A percentile compares a stretch with the other conserved stretches of the same genome.
phyloP scores from a whole-genome alignment of 30 jellyfish, hydroid and myxozoan species.

The Pelagia noctiluca region DNA sequence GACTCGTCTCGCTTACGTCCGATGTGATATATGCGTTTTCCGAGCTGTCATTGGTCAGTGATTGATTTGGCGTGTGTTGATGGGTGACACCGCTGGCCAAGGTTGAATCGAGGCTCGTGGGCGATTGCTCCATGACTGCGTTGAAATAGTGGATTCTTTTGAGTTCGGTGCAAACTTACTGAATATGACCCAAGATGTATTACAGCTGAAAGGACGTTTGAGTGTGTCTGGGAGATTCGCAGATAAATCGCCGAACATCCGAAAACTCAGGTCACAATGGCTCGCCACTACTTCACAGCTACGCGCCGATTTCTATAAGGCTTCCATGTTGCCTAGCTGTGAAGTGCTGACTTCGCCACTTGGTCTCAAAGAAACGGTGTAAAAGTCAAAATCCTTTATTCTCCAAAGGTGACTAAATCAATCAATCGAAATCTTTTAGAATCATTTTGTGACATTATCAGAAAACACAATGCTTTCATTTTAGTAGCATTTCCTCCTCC shows the following conservation, averaged over 20 bases:
- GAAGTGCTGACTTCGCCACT: too few relatives aligned
- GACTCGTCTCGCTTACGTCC: constrained; percentile 49
- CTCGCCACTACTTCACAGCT: not conserved
- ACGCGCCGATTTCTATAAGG: too few relatives aligned
- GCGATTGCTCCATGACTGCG: constrained; percentile 78
- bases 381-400: too few relatives aligned
- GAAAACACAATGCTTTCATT: too few relatives aligned
- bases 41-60: constrained; percentile 47
- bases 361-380: too few relatives aligned
- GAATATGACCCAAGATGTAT: constrained; percentile 74
- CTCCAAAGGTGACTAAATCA: too few relatives aligned
- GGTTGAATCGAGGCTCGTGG: constrained; percentile 72
- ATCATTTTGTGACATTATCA: too few relatives aligned
- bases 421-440: too few relatives aligned
- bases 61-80: constrained; percentile 52
- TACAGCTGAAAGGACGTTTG: constrained; percentile 48
- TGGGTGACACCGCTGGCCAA: constrained; percentile 64
- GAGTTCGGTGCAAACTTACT: constrained; percentile 46
- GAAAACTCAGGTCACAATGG: not conserved
- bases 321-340: too few relatives aligned
- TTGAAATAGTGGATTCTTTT: constrained; percentile 35
- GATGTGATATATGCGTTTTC: constrained; percentile 63
- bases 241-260: constrained; percentile 72
- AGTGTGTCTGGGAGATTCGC: constrained; percentile 59
- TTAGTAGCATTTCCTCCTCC: too few relatives aligned